These are phyloP conservation scores for Polypedilum pembai DNA, from an alignment of 1,140 invertebrate species.

Conservation along the genomic window DNA sequence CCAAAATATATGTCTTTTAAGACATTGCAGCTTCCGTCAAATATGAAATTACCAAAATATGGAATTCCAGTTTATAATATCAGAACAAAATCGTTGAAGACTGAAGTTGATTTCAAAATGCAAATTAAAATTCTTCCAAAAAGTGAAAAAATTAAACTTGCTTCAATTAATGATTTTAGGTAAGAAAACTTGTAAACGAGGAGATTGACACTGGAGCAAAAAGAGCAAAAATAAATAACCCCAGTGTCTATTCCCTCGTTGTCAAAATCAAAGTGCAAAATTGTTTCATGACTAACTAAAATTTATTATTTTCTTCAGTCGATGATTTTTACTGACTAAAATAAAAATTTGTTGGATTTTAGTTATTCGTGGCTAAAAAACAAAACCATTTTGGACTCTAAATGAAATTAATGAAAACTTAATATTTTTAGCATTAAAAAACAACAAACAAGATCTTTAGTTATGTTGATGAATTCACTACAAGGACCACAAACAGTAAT, in stretches of 20 bases:
- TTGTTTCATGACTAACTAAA: too few relatives aligned
- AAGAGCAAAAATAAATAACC: too few relatives aligned
- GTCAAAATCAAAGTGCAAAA: too few relatives aligned
- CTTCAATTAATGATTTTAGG: background rate
- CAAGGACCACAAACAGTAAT: background rate
- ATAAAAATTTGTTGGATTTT: too few relatives aligned
- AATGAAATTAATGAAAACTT: background rate
- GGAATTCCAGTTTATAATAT: background rate
- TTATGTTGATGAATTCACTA: background rate
- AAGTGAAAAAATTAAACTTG: background rate
- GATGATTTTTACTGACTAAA: too few relatives aligned
- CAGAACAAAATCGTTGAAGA: background rate
- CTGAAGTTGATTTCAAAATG: background rate
- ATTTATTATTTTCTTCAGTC: too few relatives aligned
- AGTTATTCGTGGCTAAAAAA: too few relatives aligned
- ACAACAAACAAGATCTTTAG: background rate
- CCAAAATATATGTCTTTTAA: background rate
- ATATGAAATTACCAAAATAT: background rate
- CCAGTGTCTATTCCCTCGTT: background rate
- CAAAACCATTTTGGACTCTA: too few relatives aligned
- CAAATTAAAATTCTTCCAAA: background rate
- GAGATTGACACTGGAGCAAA: too few relatives aligned
- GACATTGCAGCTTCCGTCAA: background rate
- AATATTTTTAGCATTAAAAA: background rate
- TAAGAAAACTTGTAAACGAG: too few relatives aligned